phyloP scores from a whole-genome alignment of 2,888 invertebrate genomes.

The Acrocyrtus sp. region DNA sequence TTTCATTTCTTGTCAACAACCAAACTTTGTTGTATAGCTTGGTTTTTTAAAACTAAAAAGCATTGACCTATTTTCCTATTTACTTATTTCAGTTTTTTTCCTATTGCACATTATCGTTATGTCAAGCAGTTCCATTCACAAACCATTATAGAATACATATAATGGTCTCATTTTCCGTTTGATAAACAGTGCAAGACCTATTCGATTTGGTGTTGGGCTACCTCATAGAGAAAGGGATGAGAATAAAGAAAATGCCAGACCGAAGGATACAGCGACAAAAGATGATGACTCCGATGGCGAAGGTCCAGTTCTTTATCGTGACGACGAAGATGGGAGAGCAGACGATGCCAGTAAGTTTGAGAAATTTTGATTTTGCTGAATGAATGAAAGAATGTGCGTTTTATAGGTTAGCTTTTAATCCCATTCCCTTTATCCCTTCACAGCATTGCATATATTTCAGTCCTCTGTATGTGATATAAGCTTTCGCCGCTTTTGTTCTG shows the following conservation, averaged over 20 bases:
- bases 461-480: too few relatives aligned
- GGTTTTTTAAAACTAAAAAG: slow-evolving; percentile 18
- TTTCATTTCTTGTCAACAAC: too few relatives aligned
- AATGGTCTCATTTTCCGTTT: slow-evolving; percentile 6
- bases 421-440: too few relatives aligned
- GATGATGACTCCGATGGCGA: slow-evolving; percentile 71
- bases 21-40: slow-evolving; percentile 12
- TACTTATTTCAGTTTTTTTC: too few relatives aligned
- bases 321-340: slow-evolving; percentile 65
- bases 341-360: slow-evolving; percentile 71
- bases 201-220: slow-evolving; percentile 78
- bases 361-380: too few relatives aligned
- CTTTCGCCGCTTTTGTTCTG: too few relatives aligned
- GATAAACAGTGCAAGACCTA: slow-evolving; percentile 78
- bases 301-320: slow-evolving; percentile 78
- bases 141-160: too few relatives aligned
- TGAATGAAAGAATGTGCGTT: too few relatives aligned
- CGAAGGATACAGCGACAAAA: slow-evolving; percentile 61
- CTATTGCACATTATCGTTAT: too few relatives aligned
- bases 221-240: slow-evolving; percentile 88
- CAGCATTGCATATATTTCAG: too few relatives aligned
- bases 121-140: too few relatives aligned
- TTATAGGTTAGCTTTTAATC: too few relatives aligned
- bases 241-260: slow-evolving; percentile 66
- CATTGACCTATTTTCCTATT: slow-evolving; percentile 55